Conservation (phyloP, 2,113 vertebrate genomes). For the Centropus bengalensis region DNA sequence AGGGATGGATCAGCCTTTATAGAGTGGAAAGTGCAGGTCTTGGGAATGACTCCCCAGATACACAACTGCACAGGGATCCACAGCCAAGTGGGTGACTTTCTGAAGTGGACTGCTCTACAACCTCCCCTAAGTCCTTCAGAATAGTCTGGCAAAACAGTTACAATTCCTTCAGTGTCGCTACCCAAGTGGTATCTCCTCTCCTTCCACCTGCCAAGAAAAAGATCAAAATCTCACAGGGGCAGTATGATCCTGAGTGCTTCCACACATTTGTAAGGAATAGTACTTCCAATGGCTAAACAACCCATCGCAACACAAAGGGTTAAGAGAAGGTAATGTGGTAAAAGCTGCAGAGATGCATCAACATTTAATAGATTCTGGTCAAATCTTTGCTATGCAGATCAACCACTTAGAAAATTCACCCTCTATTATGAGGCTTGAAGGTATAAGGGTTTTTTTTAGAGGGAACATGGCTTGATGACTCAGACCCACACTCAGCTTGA, state of each 20-base stretch:
- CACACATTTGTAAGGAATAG: not conserved
- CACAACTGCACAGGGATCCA: not conserved
- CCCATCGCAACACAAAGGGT: not conserved
- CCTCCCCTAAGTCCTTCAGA: not conserved
- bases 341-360: not conserved
- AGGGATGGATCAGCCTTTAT: not conserved
- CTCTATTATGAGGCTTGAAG: not conserved
- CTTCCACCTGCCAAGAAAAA: not conserved
- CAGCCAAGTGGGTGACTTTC: not conserved
- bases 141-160: not conserved
- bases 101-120: not conserved
- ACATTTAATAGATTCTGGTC: not conserved
- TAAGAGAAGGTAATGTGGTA: not conserved
- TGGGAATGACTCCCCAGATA: not conserved
- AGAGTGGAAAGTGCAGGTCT: not conserved
- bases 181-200: not conserved
- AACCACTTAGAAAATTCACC: not conserved
- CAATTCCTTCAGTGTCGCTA: not conserved
- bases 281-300: not conserved
- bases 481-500: conserved; percentile 9
- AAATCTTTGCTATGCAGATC: not conserved
- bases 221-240: not conserved
- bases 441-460: not conserved
- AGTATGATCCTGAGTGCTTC: not conserved
- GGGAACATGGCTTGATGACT: conserved; percentile 12